Evolutionary conservation across 1,140 invertebrate species (phyloP).

Genomic region (Mesaphorura yosii): DNA sequence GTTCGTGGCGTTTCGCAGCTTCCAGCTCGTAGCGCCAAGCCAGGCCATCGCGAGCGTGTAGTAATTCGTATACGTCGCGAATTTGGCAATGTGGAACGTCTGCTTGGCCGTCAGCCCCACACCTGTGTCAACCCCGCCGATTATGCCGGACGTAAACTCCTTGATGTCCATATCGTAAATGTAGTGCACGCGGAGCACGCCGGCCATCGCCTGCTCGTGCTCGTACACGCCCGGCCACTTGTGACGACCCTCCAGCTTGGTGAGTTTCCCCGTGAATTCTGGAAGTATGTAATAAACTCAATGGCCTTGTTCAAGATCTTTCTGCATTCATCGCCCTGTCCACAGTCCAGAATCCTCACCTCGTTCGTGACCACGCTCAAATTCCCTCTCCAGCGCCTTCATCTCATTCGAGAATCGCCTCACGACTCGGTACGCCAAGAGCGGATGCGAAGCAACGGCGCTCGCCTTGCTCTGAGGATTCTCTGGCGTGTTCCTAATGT

Average conservation of each 20-base stretch:
- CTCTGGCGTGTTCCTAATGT: not conserved
- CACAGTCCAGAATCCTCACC: constrained; percentile 4
- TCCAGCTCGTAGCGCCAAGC: constrained; percentile 19
- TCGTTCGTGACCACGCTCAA: constrained; percentile 18
- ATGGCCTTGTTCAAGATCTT: no score
- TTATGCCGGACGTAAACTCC: constrained; percentile 15
- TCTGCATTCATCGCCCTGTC: no score
- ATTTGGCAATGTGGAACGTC: constrained; percentile 21
- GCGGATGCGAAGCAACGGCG: constrained; percentile 17
- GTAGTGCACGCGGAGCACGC: constrained; percentile 24
- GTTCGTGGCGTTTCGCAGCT: constrained; percentile 16
- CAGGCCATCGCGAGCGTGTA: constrained; percentile 28
- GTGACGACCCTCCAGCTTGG: constrained; percentile 11
- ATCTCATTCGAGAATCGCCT: constrained; percentile 25
- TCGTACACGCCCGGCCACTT: constrained; percentile 23
- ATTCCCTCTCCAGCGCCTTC: constrained; percentile 16
- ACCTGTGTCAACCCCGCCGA: constrained; percentile 18
- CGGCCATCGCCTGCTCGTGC: constrained; percentile 22
- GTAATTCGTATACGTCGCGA: constrained; percentile 18
- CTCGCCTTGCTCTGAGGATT: not conserved
- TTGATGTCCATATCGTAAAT: constrained; percentile 26
- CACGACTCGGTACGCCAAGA: constrained; percentile 26
- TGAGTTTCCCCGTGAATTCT: constrained; percentile 20
- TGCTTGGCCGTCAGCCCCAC: constrained; percentile 23
- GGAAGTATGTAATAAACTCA: constrained; percentile 5